phyloP scores from a whole-genome alignment of 2,888 invertebrate species.

The Oeneis ivallda region DNA sequence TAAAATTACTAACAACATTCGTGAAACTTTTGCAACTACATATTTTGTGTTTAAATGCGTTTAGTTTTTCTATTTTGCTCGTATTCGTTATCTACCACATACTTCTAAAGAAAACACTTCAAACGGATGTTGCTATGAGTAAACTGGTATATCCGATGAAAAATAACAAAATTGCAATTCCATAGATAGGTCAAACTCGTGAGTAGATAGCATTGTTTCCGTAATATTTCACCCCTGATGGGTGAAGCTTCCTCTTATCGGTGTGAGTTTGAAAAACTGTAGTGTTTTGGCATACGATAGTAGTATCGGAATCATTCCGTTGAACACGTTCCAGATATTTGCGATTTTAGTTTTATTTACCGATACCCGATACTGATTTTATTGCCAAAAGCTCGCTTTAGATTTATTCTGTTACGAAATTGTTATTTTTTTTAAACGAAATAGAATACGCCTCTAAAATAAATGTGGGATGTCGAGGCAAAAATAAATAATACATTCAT shows the following conservation, averaged over 20 bases:
- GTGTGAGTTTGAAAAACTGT: constrained; percentile 43
- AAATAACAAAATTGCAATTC: constrained; percentile 20
- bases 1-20: too few species aligned
- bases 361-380: constrained; percentile 26
- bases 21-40: too few species aligned
- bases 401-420: constrained; percentile 16
- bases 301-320: constrained; percentile 39
- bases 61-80: too few species aligned
- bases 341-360: constrained; percentile 33
- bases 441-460: constrained; percentile 11
- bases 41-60: too few species aligned
- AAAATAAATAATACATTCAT: not conserved
- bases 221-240: constrained; percentile 33
- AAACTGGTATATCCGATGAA: not conserved
- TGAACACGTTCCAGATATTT: constrained; percentile 38
- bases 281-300: constrained; percentile 42
- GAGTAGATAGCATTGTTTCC: constrained; percentile 32
- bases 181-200: constrained; percentile 27
- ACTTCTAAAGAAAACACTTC: not conserved
- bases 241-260: constrained; percentile 37
- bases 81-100: not conserved
- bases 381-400: constrained; percentile 27
- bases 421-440: constrained; percentile 13
- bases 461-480: not conserved
- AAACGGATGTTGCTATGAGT: not conserved